Evolutionary conservation across 2,888 invertebrate genomes (phyloP).

Genomic region (Eupithecia abbreviata): DNA sequence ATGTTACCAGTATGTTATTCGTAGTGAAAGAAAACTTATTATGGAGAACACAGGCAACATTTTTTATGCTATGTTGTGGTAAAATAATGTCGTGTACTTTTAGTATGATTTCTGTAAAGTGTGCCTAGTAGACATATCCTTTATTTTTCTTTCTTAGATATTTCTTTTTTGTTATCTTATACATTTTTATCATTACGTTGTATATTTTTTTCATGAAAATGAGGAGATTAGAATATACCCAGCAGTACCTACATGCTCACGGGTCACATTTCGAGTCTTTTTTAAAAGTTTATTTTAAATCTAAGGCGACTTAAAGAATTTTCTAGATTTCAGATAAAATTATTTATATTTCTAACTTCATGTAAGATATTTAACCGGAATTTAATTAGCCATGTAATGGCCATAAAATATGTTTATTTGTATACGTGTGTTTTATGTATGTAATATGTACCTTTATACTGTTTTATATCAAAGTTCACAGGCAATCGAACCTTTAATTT

Average conservation of each 20-base stretch:
- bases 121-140: background rate
- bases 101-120: slow-evolving; percentile 10
- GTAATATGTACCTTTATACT: slow-evolving; percentile 4
- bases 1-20: background rate
- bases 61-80: background rate
- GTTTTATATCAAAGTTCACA: slow-evolving; percentile 57
- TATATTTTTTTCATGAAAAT: background rate
- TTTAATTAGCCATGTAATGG: background rate
- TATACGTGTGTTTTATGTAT: slow-evolving; percentile 4
- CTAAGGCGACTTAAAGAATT: background rate
- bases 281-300: background rate
- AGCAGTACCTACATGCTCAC: background rate
- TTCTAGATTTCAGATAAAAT: background rate
- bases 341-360: background rate
- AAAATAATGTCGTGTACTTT: background rate
- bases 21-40: background rate
- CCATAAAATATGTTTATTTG: background rate
- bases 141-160: background rate
- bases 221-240: background rate
- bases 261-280: background rate
- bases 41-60: background rate
- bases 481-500: slow-evolving; percentile 52
- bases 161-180: background rate
- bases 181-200: background rate
- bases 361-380: background rate